Conservation (phyloP, 2,888 invertebrate species). For the Alitta virens region DNA sequence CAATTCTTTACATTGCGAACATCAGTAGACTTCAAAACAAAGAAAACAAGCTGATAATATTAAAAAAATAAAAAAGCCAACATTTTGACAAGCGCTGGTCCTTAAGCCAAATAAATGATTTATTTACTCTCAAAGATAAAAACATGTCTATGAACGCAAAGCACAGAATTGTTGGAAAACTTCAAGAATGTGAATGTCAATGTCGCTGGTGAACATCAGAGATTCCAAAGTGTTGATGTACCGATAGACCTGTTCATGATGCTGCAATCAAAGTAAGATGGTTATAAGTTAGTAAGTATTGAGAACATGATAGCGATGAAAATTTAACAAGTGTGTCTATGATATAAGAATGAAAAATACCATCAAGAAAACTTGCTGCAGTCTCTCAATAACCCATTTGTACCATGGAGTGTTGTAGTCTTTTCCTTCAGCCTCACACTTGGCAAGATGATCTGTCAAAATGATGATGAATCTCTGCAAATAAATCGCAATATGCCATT, state of each 20-base stretch:
- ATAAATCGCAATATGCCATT: background rate
- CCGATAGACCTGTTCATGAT: slow-evolving; percentile 95
- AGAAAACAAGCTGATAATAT: no score
- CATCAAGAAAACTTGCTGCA: slow-evolving; percentile 90
- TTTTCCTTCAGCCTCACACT: slow-evolving; percentile 88
- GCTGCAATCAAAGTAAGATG: no score
- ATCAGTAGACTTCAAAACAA: no score
- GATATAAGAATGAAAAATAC: no score
- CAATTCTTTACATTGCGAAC: no score
- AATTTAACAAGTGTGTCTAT: no score
- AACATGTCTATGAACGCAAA: slow-evolving; percentile 67
- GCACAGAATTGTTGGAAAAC: slow-evolving; percentile 97
- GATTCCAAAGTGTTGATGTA: slow-evolving; percentile 94
- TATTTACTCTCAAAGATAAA: background rate
- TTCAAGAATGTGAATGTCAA: slow-evolving; percentile 92
- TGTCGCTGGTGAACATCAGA: slow-evolving; percentile 90
- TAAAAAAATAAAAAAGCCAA: background rate
- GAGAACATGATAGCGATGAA: background rate
- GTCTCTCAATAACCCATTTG: slow-evolving; percentile 88
- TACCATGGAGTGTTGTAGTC: slow-evolving; percentile 96
- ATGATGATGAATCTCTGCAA: slow-evolving; percentile 91
- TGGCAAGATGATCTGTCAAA: slow-evolving; percentile 89
- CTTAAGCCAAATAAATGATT: background rate
- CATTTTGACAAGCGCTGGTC: background rate
- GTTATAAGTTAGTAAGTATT: no score